Evolutionary conservation across 2,888 invertebrate genomes (phyloP).

Genomic region (Bedellia somnulentella): DNA sequence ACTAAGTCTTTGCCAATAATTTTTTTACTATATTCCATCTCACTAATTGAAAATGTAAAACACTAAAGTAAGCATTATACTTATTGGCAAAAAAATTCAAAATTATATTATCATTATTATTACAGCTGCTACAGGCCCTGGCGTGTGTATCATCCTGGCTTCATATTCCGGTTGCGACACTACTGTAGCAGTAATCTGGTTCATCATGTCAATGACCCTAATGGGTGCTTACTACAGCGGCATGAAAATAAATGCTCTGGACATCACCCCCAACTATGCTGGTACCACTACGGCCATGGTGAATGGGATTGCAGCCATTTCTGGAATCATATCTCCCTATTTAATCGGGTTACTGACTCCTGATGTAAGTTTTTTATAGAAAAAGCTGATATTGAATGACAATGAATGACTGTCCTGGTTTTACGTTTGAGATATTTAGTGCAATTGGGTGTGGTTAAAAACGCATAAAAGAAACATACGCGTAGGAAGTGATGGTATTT

Average conservation of each 20-base stretch:
- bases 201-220: slow-evolving; percentile 65
- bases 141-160: slow-evolving; percentile 63
- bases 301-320: slow-evolving; percentile 65
- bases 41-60: no score
- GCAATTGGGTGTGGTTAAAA: slow-evolving; percentile 57
- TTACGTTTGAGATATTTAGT: no score
- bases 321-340: slow-evolving; percentile 66
- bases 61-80: background rate
- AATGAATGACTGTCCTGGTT: no score
- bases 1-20: background rate
- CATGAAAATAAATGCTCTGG: slow-evolving; percentile 68
- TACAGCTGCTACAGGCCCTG: slow-evolving; percentile 66
- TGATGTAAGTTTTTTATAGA: slow-evolving; percentile 43
- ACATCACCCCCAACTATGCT: slow-evolving; percentile 66
- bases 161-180: slow-evolving; percentile 66
- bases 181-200: slow-evolving; percentile 56
- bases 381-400: no score
- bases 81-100: background rate
- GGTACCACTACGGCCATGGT: slow-evolving; percentile 67
- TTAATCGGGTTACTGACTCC: slow-evolving; percentile 64
- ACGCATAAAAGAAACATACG: slow-evolving; percentile 58
- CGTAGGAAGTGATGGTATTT: no score
- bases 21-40: background rate
- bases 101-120: slow-evolving; percentile 8
- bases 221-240: slow-evolving; percentile 75